Evolutionary conservation across 2,113 vertebrate genomes (phyloP).

Genomic region (Gnathonemus longibarbis): DNA sequence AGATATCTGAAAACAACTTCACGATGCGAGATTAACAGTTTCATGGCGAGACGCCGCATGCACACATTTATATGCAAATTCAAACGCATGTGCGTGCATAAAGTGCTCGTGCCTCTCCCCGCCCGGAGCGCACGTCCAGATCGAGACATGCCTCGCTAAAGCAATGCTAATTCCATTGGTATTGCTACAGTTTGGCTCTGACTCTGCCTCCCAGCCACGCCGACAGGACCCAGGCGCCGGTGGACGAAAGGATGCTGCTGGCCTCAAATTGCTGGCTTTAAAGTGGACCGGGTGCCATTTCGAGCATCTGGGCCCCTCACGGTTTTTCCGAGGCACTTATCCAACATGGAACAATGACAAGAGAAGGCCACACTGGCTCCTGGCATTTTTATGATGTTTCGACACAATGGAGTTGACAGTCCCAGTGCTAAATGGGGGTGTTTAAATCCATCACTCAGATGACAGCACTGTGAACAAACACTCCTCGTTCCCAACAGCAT

Average conservation of each 20-base stretch:
- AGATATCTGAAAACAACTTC: not conserved
- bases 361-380: not conserved
- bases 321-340: not conserved
- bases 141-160: too few relatives aligned
- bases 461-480: not conserved
- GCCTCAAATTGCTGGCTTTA: not conserved
- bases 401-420: not conserved
- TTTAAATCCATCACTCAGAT: not conserved
- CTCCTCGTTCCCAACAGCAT: not conserved
- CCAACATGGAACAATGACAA: constrained; percentile 9
- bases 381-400: not conserved
- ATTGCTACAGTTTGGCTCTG: not conserved
- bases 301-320: not conserved
- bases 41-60: not conserved
- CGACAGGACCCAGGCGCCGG: not conserved
- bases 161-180: not conserved
- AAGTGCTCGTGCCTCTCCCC: not conserved
- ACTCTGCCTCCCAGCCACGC: not conserved
- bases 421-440: not conserved
- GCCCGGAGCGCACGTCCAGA: not conserved
- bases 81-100: not conserved
- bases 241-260: not conserved
- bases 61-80: not conserved
- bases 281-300: not conserved
- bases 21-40: not conserved